phyloP scores from a whole-genome alignment of 2,797 vertebrate species.

The Neostethus bicornis region DNA sequence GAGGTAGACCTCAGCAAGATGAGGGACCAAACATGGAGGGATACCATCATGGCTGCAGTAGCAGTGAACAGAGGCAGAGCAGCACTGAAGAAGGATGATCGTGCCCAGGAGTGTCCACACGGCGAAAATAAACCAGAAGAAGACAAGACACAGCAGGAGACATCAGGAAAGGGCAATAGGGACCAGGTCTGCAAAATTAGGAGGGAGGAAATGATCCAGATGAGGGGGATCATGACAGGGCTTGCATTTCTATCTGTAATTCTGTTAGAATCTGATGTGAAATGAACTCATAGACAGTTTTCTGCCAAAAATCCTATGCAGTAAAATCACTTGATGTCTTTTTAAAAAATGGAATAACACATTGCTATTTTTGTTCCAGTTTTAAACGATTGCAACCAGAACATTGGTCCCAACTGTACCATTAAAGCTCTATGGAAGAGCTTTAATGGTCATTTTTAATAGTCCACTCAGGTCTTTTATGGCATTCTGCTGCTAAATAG shows the following conservation, averaged over 20 bases:
- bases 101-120: no score
- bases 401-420: conserved; percentile 1
- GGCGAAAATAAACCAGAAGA: no score
- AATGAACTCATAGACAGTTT: neutral
- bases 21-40: no score
- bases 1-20: no score
- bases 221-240: no score
- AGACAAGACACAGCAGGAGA: no score
- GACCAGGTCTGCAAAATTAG: no score
- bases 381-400: conserved; percentile 41
- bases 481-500: conserved; percentile 10
- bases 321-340: neutral
- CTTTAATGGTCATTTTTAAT: conserved; percentile 43
- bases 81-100: no score
- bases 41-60: no score
- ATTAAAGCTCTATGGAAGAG: conserved; percentile 33
- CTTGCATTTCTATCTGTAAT: neutral
- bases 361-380: neutral
- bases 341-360: conserved; percentile 9
- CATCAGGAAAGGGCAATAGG: no score
- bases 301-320: neutral
- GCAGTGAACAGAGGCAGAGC: no score
- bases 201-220: no score
- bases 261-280: neutral
- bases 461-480: conserved; percentile 16